Percentiles rank a stretch among this genome's conserved stretches.
phyloP scores from a whole-genome alignment of 2,888 invertebrate species.

The Chromoteleia sp. region DNA sequence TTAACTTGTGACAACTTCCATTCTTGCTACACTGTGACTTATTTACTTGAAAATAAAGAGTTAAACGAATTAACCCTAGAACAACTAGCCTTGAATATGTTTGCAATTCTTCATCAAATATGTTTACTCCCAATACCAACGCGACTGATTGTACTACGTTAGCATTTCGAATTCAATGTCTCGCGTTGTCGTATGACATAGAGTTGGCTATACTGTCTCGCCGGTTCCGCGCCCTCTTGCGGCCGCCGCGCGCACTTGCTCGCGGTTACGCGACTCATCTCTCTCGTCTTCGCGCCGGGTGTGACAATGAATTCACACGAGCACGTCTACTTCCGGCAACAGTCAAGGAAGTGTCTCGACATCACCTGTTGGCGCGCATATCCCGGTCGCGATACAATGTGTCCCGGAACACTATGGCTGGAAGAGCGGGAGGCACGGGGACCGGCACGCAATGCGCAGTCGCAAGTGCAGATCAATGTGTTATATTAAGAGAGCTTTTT shows the following conservation, averaged over 20 bases:
- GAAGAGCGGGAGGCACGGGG: background rate
- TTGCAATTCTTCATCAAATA: no score
- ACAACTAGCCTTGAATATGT: no score
- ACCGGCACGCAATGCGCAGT: background rate
- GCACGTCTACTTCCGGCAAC: conserved; percentile 36
- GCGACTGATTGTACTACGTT: no score
- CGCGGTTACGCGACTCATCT: background rate
- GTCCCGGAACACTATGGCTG: conserved; percentile 19
- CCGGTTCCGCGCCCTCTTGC: background rate
- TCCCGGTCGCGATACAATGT: conserved; percentile 37
- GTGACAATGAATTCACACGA: conserved; percentile 29
- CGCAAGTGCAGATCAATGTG: conserved; percentile 40
- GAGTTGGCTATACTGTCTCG: no score
- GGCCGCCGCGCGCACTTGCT: background rate
- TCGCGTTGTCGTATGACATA: no score
- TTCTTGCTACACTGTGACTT: no score
- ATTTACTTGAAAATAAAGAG: no score
- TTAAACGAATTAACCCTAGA: no score
- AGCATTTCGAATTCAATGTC: no score
- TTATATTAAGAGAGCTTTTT: conserved; percentile 37
- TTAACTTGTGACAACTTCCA: no score
- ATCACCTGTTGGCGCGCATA: conserved; percentile 65
- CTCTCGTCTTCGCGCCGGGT: background rate
- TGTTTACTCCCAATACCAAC: no score
- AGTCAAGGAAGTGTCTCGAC: conserved; percentile 55